These are phyloP conservation scores for Euphysa ruthae DNA, from an alignment of 30 jellyfish, hydroid and myxozoan genomes.

Conservation along the genomic window DNA sequence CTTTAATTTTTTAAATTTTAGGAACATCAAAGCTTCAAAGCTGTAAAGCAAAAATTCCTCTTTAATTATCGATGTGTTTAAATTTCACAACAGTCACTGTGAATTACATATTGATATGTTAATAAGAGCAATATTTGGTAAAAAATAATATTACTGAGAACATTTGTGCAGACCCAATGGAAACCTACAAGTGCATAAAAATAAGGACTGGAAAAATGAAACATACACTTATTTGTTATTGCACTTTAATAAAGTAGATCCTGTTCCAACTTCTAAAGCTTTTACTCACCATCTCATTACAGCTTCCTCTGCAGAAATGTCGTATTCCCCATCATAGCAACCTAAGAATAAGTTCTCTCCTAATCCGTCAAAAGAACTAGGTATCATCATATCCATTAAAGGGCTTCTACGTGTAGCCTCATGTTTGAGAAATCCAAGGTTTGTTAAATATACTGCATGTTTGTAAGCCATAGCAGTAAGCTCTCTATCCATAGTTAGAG, in stretches of 20 bases:
- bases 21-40: background rate
- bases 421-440: conserved; percentile 76
- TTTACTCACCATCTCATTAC: conserved; percentile 91
- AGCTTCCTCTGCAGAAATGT: conserved; percentile 98
- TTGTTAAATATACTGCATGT: conserved; percentile 59
- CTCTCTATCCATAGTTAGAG: conserved; percentile 44
- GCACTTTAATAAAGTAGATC: no score
- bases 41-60: background rate
- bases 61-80: no score
- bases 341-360: conserved; percentile 95
- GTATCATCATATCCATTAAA: background rate
- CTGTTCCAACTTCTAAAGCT: no score
- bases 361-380: conserved; percentile 24
- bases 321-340: conserved; percentile 86
- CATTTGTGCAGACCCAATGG: no score
- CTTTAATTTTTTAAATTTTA: background rate
- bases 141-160: no score
- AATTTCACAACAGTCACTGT: no score
- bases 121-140: no score
- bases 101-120: no score
- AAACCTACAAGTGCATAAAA: no score
- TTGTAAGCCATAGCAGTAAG: conserved; percentile 60
- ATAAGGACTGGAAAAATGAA: no score
- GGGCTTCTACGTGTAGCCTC: conserved; percentile 31
- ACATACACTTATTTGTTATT: no score